Conservation (phyloP, 2,888 invertebrate genomes). For the Patella caerulea region DNA sequence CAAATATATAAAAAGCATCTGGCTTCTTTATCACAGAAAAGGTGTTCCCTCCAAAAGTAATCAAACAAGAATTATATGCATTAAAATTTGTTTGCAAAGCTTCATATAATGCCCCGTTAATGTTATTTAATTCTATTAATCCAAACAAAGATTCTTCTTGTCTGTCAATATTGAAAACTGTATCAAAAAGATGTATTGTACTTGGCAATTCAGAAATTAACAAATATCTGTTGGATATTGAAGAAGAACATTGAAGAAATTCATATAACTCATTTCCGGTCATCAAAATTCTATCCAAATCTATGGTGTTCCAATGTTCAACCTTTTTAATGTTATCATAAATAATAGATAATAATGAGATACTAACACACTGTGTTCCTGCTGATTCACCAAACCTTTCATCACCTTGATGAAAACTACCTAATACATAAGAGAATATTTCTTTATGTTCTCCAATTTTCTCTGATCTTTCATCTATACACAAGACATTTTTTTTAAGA, state of each 20-base stretch:
- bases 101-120: neutral
- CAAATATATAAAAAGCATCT: slow-evolving; percentile 22
- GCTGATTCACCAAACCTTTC: neutral
- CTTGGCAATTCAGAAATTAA: neutral
- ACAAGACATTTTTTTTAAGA: no score
- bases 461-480: no score
- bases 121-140: neutral
- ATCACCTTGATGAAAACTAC: neutral
- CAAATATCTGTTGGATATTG: neutral
- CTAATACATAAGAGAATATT: neutral
- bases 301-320: neutral
- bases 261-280: neutral
- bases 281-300: neutral
- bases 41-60: slow-evolving; percentile 22
- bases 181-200: neutral
- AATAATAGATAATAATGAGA: neutral
- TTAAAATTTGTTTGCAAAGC: slow-evolving; percentile 22
- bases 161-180: neutral
- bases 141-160: neutral
- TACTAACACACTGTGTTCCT: neutral
- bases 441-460: no score
- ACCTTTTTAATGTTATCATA: neutral
- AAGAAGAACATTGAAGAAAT: neutral
- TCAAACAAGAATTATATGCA: slow-evolving; percentile 17
- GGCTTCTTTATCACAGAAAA: slow-evolving; percentile 10